Evolutionary conservation across 2,113 vertebrate genomes (phyloP).

Genomic region (Xiphias gladius): DNA sequence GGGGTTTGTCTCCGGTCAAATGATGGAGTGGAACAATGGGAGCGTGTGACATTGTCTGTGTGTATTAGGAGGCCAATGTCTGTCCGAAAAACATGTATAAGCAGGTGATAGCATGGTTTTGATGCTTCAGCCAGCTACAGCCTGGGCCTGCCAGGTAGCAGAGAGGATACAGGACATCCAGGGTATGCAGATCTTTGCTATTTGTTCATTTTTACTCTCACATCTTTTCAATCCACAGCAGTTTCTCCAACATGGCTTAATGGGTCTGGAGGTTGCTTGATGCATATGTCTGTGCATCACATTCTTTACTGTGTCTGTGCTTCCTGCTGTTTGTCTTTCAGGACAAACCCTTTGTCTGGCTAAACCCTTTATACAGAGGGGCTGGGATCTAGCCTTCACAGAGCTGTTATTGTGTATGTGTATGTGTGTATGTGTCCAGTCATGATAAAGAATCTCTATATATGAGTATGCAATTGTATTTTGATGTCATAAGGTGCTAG

Average conservation of each 20-base stretch:
- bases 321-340: conserved; percentile 71
- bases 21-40: conserved; percentile 65
- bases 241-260: conserved; percentile 4
- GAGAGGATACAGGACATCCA: conserved; percentile 72
- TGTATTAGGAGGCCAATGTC: conserved; percentile 81
- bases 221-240: conserved; percentile 1
- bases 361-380: conserved; percentile 61
- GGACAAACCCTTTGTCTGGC: conserved; percentile 66
- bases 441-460: conserved; percentile 54
- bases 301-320: conserved; percentile 43
- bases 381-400: conserved; percentile 65
- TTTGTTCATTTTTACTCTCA: conserved; percentile 42
- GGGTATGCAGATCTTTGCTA: conserved; percentile 82
- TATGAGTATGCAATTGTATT: conserved; percentile 52
- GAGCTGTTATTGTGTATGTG: conserved; percentile 33
- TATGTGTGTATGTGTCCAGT: conserved; percentile 18
- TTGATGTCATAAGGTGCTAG: conserved; percentile 68
- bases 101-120: conserved; percentile 70
- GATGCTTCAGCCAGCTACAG: conserved; percentile 37
- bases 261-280: neutral
- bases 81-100: conserved; percentile 77
- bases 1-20: conserved; percentile 48
- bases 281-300: conserved; percentile 37
- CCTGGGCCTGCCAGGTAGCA: conserved; percentile 75
- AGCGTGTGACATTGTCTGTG: conserved; percentile 82